Conservation (phyloP, 2,113 vertebrate genomes). For the Pagrus major region DNA sequence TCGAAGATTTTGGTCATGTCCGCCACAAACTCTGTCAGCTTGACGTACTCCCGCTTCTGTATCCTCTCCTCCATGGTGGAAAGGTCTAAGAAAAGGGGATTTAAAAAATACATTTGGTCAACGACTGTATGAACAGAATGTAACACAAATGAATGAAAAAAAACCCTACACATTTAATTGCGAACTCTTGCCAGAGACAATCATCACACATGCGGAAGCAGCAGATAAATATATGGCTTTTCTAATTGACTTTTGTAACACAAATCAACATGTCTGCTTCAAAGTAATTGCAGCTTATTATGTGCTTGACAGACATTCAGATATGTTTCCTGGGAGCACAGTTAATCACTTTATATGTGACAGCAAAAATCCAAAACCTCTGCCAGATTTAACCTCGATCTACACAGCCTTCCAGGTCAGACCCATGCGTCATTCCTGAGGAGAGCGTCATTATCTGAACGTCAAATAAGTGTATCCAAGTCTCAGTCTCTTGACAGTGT, state of each 20-base stretch:
- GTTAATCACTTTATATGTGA: constrained; percentile 63
- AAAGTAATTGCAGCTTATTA: constrained; percentile 60
- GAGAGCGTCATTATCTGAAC: constrained; percentile 28
- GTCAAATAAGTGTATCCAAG: constrained; percentile 6
- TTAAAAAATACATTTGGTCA: neutral
- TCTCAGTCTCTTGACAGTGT: constrained; percentile 13
- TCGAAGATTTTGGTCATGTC: constrained; percentile 99
- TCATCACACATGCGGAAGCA: constrained; percentile 11
- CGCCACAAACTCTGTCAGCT: constrained; percentile 98
- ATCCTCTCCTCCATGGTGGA: constrained; percentile 98
- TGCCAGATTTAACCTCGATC: constrained; percentile 63
- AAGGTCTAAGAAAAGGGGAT: constrained; percentile 86
- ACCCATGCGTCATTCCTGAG: constrained; percentile 67
- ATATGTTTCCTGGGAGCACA: constrained; percentile 45
- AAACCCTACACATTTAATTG: neutral
- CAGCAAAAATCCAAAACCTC: constrained; percentile 61
- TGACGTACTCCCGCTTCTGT: constrained; percentile 95
- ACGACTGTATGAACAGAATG: neutral
- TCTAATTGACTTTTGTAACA: constrained; percentile 34
- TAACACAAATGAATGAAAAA: neutral
- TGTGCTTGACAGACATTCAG: constrained; percentile 54
- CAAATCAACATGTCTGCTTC: constrained; percentile 40
- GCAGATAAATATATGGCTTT: constrained; percentile 34
- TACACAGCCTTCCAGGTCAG: constrained; percentile 50
- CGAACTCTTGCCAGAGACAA: constrained; percentile 3